Conservation (phyloP, 2,888 invertebrate species). For the Pristionchus mayeri region DNA sequence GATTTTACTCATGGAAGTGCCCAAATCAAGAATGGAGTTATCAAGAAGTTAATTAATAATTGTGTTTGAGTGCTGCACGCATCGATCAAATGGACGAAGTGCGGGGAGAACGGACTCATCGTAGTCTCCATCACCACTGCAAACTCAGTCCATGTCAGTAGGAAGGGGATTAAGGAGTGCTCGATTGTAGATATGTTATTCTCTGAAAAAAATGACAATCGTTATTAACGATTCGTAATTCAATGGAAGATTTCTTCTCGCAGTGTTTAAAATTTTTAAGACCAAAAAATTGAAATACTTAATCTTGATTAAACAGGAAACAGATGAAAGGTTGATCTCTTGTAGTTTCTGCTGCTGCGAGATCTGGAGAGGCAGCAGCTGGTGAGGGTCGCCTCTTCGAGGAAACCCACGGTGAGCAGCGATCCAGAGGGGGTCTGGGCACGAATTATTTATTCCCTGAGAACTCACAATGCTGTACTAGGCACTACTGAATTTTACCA, state of each 20-base stretch:
- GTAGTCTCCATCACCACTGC: neutral
- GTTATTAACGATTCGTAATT: no score
- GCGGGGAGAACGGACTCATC: conserved; percentile 7
- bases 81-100: conserved; percentile 19
- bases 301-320: neutral
- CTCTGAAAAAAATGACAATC: no score
- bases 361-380: conserved; percentile 36
- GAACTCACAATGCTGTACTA: no score
- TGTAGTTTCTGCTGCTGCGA: conserved; percentile 22
- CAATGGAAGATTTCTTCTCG: no score
- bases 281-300: no score
- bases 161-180: neutral
- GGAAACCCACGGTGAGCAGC: neutral
- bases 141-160: conserved; percentile 5
- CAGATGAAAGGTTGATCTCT: neutral
- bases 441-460: no score
- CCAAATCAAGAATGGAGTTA: no score
- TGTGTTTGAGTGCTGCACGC: neutral
- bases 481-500: no score
- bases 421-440: no score
- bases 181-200: neutral
- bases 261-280: no score
- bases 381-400: neutral
- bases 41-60: no score
- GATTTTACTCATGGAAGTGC: no score